phyloP scores from a whole-genome alignment of 2,797 vertebrate species.

The Rhyacichthys aspro region DNA sequence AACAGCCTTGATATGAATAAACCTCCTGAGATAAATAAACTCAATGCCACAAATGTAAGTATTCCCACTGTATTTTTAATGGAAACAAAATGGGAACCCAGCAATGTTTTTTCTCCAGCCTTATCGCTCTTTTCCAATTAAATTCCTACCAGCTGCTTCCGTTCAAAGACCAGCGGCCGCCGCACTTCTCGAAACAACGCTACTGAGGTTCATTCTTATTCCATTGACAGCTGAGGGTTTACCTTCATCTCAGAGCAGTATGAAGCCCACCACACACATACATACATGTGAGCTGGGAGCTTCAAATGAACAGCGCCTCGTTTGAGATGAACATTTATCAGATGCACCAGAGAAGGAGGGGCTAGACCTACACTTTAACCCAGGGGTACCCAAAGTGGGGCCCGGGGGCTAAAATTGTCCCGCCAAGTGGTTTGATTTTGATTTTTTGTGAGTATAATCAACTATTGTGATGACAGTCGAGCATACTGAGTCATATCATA shows the following conservation, averaged over 20 bases:
- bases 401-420: too few relatives aligned
- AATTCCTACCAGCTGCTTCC: constrained; percentile 63
- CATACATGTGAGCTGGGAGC: constrained; percentile 44
- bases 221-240: constrained; percentile 30
- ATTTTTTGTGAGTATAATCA: too few relatives aligned
- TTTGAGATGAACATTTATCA: constrained; percentile 61
- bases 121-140: constrained; percentile 66
- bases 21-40: too few relatives aligned
- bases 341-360: constrained; percentile 26
- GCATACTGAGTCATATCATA: too few relatives aligned
- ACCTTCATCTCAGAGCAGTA: constrained; percentile 39
- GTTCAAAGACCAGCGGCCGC: constrained; percentile 53
- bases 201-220: constrained; percentile 46
- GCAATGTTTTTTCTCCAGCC: constrained; percentile 26
- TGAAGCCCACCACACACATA: constrained; percentile 21
- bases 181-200: constrained; percentile 50
- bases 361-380: constrained; percentile 23
- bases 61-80: constrained; percentile 24
- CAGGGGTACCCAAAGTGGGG: too few relatives aligned
- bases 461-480: too few relatives aligned
- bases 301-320: constrained; percentile 60
- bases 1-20: too few relatives aligned
- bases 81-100: constrained; percentile 45
- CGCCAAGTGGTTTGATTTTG: too few relatives aligned
- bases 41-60: too few relatives aligned